Base-by-base conservation (phyloP, 2,888 invertebrate genomes). In the Drosophila testacea region DNA sequence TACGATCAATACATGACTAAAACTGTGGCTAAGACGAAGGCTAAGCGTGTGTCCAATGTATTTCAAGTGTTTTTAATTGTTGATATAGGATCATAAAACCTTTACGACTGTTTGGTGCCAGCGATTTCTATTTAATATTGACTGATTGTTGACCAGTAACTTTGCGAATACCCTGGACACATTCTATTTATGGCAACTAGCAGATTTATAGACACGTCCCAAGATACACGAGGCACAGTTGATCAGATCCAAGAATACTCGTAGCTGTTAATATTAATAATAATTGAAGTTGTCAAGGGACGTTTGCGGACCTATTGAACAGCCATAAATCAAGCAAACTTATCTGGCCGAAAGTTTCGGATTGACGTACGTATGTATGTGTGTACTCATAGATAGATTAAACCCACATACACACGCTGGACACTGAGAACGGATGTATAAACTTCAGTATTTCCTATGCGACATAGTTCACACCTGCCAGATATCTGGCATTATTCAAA, bases 241-340 rank as follows among this genome's bases (percentile, higher is more conserved):
- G 54, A 50, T 54, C 39, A 48, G 10, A 34, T 16, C 16, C 11
- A 34, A 36, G 41, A 54, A 51, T 42, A 52, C n/a, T 34, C n/a
- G n/a, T 44, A 44, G 13, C 39, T 27, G 11, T 7, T 54, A 57
- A 63, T 54, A 69, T 28, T 57, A 65, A 30, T 46, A 57, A 46
- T 50, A 60, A 52, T 66, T 56, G 34, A 56, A 57, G 65, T 76
- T 76, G 69, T 52, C 74, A 78, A 69, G 73, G 57, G 61, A 44
- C 46, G n/a, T 41, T 47, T 34, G 30, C 10, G 32, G 27, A 13
- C 50, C 62, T 60, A 73, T 76, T 69, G 41, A 55, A 48, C 3
- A 6, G 16, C 30, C 39, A 30, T 76, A 76, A 78, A 76, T 76
- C 50, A 78, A 48, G 44, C 32, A 13, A 36, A 52, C 62, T 76